These are phyloP conservation scores for Idaea straminata DNA, from an alignment of 2,888 invertebrate genomes.

Conservation along the genomic window DNA sequence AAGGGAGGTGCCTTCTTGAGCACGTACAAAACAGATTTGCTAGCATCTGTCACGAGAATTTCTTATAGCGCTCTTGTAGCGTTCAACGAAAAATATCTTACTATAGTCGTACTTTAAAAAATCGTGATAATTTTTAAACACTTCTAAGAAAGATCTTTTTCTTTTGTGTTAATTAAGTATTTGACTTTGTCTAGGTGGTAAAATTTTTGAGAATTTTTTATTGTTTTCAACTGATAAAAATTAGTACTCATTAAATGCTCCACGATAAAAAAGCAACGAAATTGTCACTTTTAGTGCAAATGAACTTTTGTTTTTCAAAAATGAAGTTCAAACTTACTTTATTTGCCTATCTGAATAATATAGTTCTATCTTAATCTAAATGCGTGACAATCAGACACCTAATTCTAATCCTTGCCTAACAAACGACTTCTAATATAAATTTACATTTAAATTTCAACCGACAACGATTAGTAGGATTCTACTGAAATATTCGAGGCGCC, in stretches of 20 bases:
- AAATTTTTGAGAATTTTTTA: not conserved
- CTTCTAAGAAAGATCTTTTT: conserved; percentile 3
- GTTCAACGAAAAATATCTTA: conserved; percentile 14
- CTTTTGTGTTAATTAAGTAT: conserved; percentile 1
- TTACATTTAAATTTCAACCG: not conserved
- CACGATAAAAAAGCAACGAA: not conserved
- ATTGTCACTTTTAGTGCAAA: not conserved
- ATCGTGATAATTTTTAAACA: conserved; percentile 4
- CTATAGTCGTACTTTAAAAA: not conserved
- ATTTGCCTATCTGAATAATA: not conserved
- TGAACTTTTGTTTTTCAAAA: not conserved
- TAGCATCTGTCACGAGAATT: conserved; percentile 29
- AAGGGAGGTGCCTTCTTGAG: conserved; percentile 51
- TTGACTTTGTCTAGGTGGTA: not conserved
- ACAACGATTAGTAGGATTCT: not conserved
- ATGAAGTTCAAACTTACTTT: not conserved
- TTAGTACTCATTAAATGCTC: not conserved
- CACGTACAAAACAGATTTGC: conserved; percentile 66
- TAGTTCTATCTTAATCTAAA: not conserved
- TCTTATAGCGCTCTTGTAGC: conserved; percentile 11
- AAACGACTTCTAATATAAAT: not conserved
- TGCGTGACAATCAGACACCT: not conserved
- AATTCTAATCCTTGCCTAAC: not conserved
- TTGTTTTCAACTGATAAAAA: no score
- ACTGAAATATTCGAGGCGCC: conserved; percentile 61